A percentile compares a stretch with the other conserved stretches of the same genome.
These are phyloP conservation scores for Mycetomoellerius zeteki DNA, from an alignment of 1,140 invertebrate genomes.

Conservation along the genomic window DNA sequence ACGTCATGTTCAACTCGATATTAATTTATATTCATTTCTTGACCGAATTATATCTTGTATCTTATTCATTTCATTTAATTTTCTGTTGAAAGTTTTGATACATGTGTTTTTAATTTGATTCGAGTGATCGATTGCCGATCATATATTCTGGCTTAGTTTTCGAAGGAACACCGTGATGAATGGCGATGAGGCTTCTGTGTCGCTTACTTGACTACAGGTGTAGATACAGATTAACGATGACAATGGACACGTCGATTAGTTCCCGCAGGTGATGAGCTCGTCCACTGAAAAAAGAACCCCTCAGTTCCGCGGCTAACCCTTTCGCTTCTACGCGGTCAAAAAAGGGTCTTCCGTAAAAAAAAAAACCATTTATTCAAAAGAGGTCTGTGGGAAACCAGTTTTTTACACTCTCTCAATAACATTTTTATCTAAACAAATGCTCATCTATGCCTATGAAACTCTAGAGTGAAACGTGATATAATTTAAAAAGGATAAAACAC, in stretches of 20 bases:
- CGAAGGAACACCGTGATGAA: constrained; percentile 15
- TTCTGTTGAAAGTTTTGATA: neutral
- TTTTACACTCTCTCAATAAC: constrained; percentile 64
- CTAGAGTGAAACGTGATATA: neutral
- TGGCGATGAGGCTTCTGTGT: neutral
- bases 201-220: constrained; percentile 41
- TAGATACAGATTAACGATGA: constrained; percentile 64
- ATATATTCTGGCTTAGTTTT: neutral
- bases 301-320: constrained; percentile 62
- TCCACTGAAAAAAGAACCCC: constrained; percentile 64
- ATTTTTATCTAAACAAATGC: constrained; percentile 43
- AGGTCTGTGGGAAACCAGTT: constrained; percentile 70
- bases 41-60: neutral
- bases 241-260: constrained; percentile 62
- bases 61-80: neutral
- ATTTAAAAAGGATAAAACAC: neutral
- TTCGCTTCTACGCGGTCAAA: constrained; percentile 41
- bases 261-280: constrained; percentile 61
- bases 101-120: neutral
- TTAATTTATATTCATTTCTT: neutral
- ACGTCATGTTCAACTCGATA: neutral
- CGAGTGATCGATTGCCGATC: neutral
- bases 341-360: constrained; percentile 65
- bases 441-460: neutral
- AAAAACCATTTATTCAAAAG: constrained; percentile 70